Evolutionary conservation across 2,888 invertebrate genomes (phyloP), one percentile per base, ranked within the genome.

Genomic region (Drosophila aldrichi): DNA sequence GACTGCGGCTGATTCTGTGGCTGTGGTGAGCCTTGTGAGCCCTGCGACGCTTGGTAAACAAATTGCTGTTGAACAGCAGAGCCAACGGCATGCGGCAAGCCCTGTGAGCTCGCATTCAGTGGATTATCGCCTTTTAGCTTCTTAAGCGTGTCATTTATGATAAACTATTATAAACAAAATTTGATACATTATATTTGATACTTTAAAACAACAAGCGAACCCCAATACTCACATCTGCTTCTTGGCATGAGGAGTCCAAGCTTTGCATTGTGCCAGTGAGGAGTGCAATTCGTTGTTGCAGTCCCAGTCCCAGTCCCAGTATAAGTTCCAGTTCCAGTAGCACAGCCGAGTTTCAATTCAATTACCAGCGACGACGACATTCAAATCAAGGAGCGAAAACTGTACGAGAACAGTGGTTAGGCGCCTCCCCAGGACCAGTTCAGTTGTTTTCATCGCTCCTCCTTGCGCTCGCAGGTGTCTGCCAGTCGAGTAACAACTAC

Each of bases 171-270:
- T 6, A 56, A 38, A 66, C 25, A 18, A 14, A 40, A 48, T 48
- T 56, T 48, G 36, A 49, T 5, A 55, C 18, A 36, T 40, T 40
- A 29, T 22, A 22, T 36, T 29, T 38, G 6, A 40, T 3, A 20
- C 16, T 18, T 32, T 3, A 7, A 20, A 29, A 7, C 18, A 7
- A 32, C n/a, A 38, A 29, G 14, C 25, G 18, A 10, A 20, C 43
- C 7, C 20, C 20, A 48, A 48, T 16, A 93, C 94, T 94, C 92
- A 95, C 95, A 93, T 95, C 95, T 94, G 94, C 94, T 94, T 95
- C 95, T 94, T 95, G 94, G 94, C 94, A 94, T 94, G 94, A 94
- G 93, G 94, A 94, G 93, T 94, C 94, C 94, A 94, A 94, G 94
- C 94, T 95, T 94, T 95, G 95, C 95, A 95, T 95, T 93, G 94